A percentile compares a stretch with the other conserved stretches of the same genome.
Conservation (phyloP, 2,797 vertebrate species). For the Etheostoma perlongum region DNA sequence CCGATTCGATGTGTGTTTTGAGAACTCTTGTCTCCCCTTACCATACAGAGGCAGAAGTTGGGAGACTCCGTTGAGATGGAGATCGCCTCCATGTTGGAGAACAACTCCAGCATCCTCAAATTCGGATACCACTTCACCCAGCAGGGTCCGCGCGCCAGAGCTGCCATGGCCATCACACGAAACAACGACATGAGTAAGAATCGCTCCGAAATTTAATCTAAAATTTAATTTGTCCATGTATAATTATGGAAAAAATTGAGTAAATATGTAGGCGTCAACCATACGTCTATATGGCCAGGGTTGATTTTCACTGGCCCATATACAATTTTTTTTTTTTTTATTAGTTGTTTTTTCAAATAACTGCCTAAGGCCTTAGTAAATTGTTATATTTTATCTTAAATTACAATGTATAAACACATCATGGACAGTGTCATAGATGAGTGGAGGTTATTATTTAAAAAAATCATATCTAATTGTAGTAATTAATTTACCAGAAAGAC, state of each 20-base stretch:
- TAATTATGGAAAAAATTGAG: not conserved
- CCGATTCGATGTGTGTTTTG: not conserved
- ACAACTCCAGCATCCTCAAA: conserved; percentile 91
- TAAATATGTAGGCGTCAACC: not conserved
- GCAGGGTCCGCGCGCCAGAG: conserved; percentile 93
- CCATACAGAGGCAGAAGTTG: conserved; percentile 89
- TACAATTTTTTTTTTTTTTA: too few relatives aligned
- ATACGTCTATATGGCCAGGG: too few relatives aligned
- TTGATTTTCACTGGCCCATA: too few relatives aligned
- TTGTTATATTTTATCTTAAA: too few relatives aligned
- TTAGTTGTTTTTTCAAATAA: too few relatives aligned
- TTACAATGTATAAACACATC: too few relatives aligned
- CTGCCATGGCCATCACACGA: conserved; percentile 91
- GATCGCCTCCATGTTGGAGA: conserved; percentile 95
- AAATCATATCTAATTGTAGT: too few relatives aligned
- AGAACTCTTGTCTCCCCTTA: not conserved
- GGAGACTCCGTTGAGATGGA: conserved; percentile 96
- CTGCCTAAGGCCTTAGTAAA: too few relatives aligned
- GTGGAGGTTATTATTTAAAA: too few relatives aligned
- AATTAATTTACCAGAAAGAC: too few relatives aligned
- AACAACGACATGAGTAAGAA: conserved; percentile 94
- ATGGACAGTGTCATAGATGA: too few relatives aligned
- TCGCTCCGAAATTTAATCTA: not conserved
- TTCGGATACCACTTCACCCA: conserved; percentile 97
- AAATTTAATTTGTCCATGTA: not conserved